phyloP scores from a whole-genome alignment of 2,888 invertebrate species.

The Nowickia ferox region DNA sequence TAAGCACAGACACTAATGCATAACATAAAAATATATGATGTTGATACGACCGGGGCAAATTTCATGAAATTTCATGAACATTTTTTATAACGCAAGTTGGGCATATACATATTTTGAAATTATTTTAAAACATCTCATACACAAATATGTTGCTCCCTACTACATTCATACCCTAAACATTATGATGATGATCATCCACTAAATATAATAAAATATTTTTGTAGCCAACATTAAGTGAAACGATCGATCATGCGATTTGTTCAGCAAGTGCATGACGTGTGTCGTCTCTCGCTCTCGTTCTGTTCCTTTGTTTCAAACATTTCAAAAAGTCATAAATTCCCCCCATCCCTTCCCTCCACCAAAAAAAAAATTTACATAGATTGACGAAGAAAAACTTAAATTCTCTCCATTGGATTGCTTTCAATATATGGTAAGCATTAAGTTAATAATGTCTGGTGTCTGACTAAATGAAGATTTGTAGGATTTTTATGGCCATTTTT shows the following conservation, averaged over 20 bases:
- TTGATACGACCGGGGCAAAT: too few relatives aligned
- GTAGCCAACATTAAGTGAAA: constrained; percentile 54
- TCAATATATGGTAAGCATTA: constrained; percentile 50
- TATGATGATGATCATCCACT: constrained; percentile 6
- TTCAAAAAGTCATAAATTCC: constrained; percentile 28
- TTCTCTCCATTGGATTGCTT: constrained; percentile 1
- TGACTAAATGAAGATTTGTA: constrained; percentile 71
- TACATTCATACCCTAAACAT: background rate
- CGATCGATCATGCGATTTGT: constrained; percentile 66
- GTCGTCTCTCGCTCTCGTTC: constrained; percentile 15
- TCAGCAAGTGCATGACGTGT: constrained; percentile 68
- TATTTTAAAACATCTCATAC: background rate
- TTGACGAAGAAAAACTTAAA: constrained; percentile 29
- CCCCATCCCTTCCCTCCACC: background rate
- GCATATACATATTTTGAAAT: too few relatives aligned
- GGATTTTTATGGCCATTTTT: constrained; percentile 70
- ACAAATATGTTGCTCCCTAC: constrained; percentile 10
- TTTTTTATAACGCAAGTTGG: too few relatives aligned
- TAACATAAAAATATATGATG: too few relatives aligned
- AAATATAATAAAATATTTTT: constrained; percentile 49
- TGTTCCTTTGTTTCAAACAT: background rate
- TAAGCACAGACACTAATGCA: too few relatives aligned
- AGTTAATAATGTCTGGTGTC: constrained; percentile 69
- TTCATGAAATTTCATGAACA: too few relatives aligned
- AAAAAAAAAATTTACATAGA: constrained; percentile 26